These are phyloP conservation scores for Gerris lacustris DNA, from an alignment of 2,888 invertebrate genomes.

Conservation along the genomic window DNA sequence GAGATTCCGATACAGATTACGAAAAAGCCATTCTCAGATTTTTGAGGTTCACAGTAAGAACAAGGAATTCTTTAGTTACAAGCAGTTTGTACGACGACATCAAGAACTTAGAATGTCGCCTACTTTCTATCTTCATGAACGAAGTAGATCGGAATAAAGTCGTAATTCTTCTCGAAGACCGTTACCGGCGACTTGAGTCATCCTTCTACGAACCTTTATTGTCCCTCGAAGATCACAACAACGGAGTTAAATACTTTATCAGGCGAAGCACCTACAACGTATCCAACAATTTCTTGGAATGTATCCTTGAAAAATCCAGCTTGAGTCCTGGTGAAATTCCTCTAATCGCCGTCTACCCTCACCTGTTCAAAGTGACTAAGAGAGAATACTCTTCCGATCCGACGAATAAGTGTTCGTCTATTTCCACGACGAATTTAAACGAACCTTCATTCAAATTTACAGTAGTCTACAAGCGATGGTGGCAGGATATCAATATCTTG, in stretches of 20 bases:
- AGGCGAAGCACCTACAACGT: background rate
- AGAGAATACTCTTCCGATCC: too few relatives aligned
- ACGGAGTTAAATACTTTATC: background rate
- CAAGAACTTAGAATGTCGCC: background rate
- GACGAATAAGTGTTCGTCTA: too few relatives aligned
- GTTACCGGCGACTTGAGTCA: background rate
- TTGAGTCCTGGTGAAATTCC: background rate
- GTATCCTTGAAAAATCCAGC: background rate
- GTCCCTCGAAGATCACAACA: background rate
- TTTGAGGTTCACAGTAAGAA: background rate
- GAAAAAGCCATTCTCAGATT: background rate
- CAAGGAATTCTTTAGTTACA: background rate
- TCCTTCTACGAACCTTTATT: background rate
- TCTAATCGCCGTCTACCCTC: background rate
- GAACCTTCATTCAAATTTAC: too few relatives aligned
- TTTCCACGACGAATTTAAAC: too few relatives aligned
- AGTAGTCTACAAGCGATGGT: too few relatives aligned
- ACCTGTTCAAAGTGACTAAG: background rate
- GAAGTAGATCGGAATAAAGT: background rate
- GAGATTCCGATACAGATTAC: background rate
- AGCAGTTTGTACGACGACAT: background rate
- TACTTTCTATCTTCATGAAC: background rate
- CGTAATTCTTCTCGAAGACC: background rate
- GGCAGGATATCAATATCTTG: too few relatives aligned
- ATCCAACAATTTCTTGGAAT: background rate